A percentile compares a stretch with the other conserved stretches of the same genome.
phyloP scores from a whole-genome alignment of 2,797 vertebrate genomes.

The Manis crassicaudata region DNA sequence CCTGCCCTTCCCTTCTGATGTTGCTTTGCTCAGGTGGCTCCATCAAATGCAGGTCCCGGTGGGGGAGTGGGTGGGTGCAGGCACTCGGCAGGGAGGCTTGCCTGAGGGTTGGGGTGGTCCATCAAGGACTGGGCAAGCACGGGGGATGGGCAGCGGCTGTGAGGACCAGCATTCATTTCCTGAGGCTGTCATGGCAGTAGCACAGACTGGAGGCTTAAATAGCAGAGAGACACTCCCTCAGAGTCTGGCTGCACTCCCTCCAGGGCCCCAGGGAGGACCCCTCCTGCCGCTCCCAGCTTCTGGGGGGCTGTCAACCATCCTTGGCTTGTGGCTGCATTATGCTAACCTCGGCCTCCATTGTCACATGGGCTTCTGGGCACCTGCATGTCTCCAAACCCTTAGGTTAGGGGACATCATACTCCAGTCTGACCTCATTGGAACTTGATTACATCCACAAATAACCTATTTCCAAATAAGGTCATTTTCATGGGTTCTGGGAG shows the following conservation, averaged over 20 bases:
- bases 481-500: not conserved
- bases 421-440: not conserved
- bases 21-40: not conserved
- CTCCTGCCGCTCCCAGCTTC: not conserved
- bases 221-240: not conserved
- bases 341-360: too few species aligned
- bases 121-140: rapidly evolving
- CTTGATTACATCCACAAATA: not conserved
- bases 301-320: not conserved
- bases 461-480: not conserved
- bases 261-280: too few species aligned
- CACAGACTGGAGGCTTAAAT: not conserved
- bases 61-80: not conserved
- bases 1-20: not conserved
- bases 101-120: not conserved
- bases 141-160: not conserved
- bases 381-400: not conserved
- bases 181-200: too few species aligned
- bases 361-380: too few species aligned
- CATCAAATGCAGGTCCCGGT: not conserved
- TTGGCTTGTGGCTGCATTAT: not conserved
- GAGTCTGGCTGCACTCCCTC: not conserved
- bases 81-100: not conserved
- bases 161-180: not conserved
- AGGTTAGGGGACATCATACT: not conserved